phyloP scores from a whole-genome alignment of 1,140 invertebrate species.

The Bacillus rossius region DNA sequence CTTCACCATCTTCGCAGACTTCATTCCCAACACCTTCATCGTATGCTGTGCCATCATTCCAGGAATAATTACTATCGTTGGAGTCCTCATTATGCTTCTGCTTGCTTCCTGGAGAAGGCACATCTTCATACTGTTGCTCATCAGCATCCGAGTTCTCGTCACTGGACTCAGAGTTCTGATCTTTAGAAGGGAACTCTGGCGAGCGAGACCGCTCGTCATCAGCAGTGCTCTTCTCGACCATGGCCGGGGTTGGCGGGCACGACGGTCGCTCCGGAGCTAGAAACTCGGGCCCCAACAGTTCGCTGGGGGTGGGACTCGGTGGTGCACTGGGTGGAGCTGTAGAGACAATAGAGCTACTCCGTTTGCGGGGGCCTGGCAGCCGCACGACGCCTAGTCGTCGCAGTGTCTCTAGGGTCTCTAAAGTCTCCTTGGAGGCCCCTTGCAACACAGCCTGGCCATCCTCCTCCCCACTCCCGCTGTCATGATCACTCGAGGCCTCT shows the following conservation, averaged over 20 bases:
- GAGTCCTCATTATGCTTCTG: not conserved
- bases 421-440: not conserved
- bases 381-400: not conserved
- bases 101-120: not conserved
- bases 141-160: not conserved
- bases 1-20: not conserved
- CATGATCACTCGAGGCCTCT: not conserved
- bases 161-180: not conserved
- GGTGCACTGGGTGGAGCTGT: not conserved
- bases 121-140: not conserved
- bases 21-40: not conserved
- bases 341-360: not conserved
- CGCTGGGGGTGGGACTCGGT: constrained; percentile 5
- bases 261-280: constrained; percentile 1
- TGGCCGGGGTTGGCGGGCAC: constrained; percentile 4
- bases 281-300: constrained; percentile 7
- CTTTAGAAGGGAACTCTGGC: constrained; percentile 1
- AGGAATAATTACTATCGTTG: not conserved
- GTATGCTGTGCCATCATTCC: not conserved
- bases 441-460: not conserved
- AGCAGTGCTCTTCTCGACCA: constrained; percentile 2
- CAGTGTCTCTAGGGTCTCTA: not conserved
- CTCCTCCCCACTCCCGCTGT: not conserved
- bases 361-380: not conserved
- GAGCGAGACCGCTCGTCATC: not conserved